Conservation (phyloP, 2,113 vertebrate species). For the Lontra canadensis region DNA sequence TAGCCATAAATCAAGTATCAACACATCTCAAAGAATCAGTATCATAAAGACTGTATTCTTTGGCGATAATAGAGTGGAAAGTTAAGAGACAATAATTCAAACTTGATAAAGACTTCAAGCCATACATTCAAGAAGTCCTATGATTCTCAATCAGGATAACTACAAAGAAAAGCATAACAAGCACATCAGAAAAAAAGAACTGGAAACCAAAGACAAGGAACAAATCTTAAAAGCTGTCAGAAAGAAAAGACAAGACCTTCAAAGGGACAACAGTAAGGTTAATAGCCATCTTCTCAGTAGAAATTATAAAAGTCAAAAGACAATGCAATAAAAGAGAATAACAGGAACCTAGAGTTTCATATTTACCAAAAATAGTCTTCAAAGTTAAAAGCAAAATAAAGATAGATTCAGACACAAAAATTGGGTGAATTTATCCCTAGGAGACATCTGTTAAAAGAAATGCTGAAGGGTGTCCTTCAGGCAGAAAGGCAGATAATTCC, state of each 20-base stretch:
- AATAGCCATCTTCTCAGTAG: neutral
- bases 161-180: slow-evolving; percentile 18
- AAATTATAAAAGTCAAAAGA: neutral
- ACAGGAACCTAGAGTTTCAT: neutral
- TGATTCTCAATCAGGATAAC: neutral
- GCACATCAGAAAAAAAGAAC: neutral
- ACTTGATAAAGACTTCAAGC: neutral
- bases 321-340: neutral
- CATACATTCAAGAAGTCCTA: neutral
- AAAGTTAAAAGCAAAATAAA: neutral
- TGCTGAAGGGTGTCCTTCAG: neutral
- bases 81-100: neutral
- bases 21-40: neutral
- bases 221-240: neutral
- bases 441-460: neutral
- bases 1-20: neutral
- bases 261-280: neutral
- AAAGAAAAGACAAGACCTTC: neutral
- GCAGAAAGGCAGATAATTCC: neutral
- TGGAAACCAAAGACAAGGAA: slow-evolving; percentile 8
- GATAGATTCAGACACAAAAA: neutral
- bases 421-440: neutral
- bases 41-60: neutral
- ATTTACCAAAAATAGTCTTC: neutral
- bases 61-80: neutral